Evolutionary conservation across 2,797 vertebrate species (phyloP).

Genomic region (Cygnus olor): DNA sequence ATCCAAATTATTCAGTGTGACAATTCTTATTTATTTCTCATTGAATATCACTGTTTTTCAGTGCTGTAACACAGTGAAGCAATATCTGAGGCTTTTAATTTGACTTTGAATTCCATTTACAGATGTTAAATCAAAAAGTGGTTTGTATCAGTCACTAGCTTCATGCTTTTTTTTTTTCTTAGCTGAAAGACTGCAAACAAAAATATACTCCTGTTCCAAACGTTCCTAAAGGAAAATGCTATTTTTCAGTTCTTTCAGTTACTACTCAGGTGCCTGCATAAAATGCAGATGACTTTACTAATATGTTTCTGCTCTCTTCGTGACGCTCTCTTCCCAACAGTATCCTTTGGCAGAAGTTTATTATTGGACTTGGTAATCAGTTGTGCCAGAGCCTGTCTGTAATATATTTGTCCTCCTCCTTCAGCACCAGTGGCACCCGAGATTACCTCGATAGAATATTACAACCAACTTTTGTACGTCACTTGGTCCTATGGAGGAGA

Average conservation of each 20-base stretch:
- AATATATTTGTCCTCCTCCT: neutral
- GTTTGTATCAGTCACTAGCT: neutral
- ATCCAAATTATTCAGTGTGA: neutral
- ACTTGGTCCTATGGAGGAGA: slow-evolving; percentile 92
- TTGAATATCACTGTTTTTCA: neutral
- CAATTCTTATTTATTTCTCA: neutral
- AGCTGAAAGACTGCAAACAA: neutral
- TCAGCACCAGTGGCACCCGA: slow-evolving; percentile 93
- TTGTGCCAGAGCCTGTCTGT: neutral
- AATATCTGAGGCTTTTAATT: neutral
- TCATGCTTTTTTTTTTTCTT: neutral
- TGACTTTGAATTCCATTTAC: neutral
- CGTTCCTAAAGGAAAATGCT: neutral
- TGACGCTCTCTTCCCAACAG: neutral
- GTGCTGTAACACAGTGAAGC: neutral
- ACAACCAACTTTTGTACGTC: slow-evolving; percentile 85
- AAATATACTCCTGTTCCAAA: neutral
- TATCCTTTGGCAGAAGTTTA: neutral
- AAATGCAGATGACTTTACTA: neutral
- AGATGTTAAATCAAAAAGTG: neutral
- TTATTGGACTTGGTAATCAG: neutral
- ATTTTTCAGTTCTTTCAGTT: neutral
- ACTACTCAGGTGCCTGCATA: neutral
- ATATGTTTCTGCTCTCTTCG: neutral
- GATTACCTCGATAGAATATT: slow-evolving; percentile 90